Evolutionary conservation across 2,888 invertebrate species (phyloP).

Genomic region (Petrolisthes cinctipes): DNA sequence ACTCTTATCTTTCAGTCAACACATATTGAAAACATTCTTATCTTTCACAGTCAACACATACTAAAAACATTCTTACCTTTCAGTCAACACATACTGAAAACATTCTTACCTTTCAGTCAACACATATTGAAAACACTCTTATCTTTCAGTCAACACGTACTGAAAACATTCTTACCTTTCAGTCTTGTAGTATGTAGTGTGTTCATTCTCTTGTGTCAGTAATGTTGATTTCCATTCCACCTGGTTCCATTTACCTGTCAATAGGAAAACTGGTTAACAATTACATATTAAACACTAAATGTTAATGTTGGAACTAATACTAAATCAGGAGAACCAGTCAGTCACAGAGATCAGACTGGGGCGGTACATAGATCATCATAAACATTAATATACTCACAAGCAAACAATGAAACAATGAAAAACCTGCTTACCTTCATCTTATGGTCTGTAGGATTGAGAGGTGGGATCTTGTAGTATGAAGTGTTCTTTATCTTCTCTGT

Average conservation of each 20-base stretch:
- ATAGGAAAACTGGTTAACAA: neutral
- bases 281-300: neutral
- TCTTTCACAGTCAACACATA: neutral
- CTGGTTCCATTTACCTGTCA: neutral
- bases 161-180: too few relatives aligned
- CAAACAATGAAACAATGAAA: too few relatives aligned
- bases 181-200: too few relatives aligned
- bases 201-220: neutral
- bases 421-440: too few relatives aligned
- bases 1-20: too few relatives aligned
- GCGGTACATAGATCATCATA: constrained; percentile 33
- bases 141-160: too few relatives aligned
- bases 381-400: too few relatives aligned
- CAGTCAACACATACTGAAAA: too few relatives aligned
- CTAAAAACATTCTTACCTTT: too few relatives aligned
- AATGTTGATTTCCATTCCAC: neutral
- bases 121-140: too few relatives aligned
- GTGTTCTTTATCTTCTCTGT: neutral
- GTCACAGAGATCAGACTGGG: constrained; percentile 38
- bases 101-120: too few relatives aligned
- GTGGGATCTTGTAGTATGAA: too few relatives aligned
- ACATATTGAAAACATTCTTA: neutral
- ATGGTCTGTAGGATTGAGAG: neutral
- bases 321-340: constrained; percentile 26
- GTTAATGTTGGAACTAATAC: neutral